A percentile compares a stretch with the other conserved stretches of the same genome.
Evolutionary conservation across 2,113 vertebrate species (phyloP).

Genomic region (Sinosuthora webbiana): DNA sequence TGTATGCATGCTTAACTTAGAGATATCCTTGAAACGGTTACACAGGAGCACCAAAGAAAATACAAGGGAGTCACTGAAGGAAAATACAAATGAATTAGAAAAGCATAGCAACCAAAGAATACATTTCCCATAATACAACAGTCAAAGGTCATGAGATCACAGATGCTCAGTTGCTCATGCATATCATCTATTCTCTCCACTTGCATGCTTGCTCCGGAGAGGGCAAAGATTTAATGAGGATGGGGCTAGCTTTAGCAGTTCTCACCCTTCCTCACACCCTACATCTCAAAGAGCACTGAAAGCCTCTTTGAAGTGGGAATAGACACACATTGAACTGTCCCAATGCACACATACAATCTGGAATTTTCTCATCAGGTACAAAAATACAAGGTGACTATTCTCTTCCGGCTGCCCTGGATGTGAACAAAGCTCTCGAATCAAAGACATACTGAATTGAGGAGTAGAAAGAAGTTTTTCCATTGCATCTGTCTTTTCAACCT

Average conservation of each 20-base stretch:
- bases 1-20: slow-evolving; percentile 52
- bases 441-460: not conserved
- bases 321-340: slow-evolving; percentile 49
- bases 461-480: slow-evolving; percentile 11
- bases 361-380: slow-evolving; percentile 50
- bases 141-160: slow-evolving; percentile 49
- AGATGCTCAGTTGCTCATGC: slow-evolving; percentile 54
- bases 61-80: slow-evolving; percentile 58
- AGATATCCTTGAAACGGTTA: slow-evolving; percentile 50
- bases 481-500: slow-evolving; percentile 6
- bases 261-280: slow-evolving; percentile 58
- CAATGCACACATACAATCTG: slow-evolving; percentile 56
- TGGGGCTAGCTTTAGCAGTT: slow-evolving; percentile 55
- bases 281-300: slow-evolving; percentile 56
- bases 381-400: slow-evolving; percentile 47
- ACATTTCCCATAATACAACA: slow-evolving; percentile 62
- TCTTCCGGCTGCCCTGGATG: slow-evolving; percentile 36
- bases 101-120: slow-evolving; percentile 57
- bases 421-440: slow-evolving; percentile 34
- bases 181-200: slow-evolving; percentile 46
- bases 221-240: slow-evolving; percentile 56
- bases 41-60: slow-evolving; percentile 46
- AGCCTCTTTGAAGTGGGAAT: slow-evolving; percentile 61
- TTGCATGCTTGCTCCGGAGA: not conserved
- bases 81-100: slow-evolving; percentile 63